A percentile compares a stretch with the other conserved stretches of the same genome.
phyloP scores from a whole-genome alignment of 2,113 vertebrate species.

The Actenoides lindsayi region DNA sequence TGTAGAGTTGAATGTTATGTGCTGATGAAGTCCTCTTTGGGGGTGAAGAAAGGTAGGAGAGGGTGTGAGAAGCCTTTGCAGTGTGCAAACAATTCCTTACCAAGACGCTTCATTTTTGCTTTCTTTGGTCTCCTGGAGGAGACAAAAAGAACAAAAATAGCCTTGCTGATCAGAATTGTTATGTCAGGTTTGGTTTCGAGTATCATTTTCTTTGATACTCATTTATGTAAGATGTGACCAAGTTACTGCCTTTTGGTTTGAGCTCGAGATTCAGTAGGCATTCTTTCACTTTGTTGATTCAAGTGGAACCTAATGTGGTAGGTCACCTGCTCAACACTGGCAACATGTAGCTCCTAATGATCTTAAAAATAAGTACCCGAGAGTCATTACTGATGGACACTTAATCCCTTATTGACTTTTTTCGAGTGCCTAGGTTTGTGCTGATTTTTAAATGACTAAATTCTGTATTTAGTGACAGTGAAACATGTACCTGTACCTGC shows the following conservation, averaged over 20 bases:
- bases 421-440: background rate
- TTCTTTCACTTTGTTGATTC: background rate
- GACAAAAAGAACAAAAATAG: background rate
- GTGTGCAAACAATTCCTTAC: background rate
- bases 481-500: background rate
- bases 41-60: background rate
- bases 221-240: background rate
- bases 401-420: background rate
- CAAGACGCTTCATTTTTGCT: background rate
- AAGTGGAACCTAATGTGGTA: background rate
- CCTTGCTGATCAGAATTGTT: background rate
- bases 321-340: background rate
- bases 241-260: background rate
- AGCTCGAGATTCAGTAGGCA: accelerated
- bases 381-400: background rate
- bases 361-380: background rate
- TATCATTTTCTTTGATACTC: background rate
- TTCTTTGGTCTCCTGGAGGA: background rate
- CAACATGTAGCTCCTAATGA: background rate
- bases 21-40: background rate
- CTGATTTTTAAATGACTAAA: background rate
- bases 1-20: background rate
- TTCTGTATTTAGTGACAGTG: background rate
- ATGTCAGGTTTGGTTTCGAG: background rate
- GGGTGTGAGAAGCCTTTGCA: background rate